Evolutionary conservation across 2,797 vertebrate species (phyloP), one percentile per base, ranked within the genome.

Genomic region (Rhinophrynus dorsalis): DNA sequence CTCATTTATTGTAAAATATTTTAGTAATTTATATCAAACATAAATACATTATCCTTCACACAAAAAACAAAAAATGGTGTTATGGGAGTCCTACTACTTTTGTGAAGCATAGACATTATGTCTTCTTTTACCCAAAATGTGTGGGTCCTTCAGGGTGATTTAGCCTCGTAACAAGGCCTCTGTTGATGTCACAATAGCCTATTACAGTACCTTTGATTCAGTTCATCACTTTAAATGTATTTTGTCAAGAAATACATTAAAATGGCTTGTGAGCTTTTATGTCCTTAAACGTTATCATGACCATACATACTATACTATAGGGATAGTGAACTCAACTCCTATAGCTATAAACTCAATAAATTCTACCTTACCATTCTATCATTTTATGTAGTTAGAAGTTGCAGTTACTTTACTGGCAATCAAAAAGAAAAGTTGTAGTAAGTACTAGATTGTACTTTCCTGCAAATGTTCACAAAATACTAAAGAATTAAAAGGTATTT

Each of bases 161-260:
- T 51, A 51, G 13, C 24, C 47, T 29, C 29, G 47, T 11, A 51
- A 51, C 21, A 51, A 29, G 2, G 5, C 10, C 47, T 51, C 13
- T 17, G 6, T 15, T 26, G 47, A 23, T 1, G 47, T 51, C 24
- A 9, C 20, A 51, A 29, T 5, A 17, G 23, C 7, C 5, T 24
- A 2, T 35, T 9, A 0, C 26, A 70, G 26, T 2, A 68, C 48
- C 13, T 20, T 0, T 59, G 23, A 38, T 58, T 10, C 2, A 51
- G 5, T 3, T 65, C 12, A 54, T 4, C 55, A 11, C n/a, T 52
- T 51, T 2, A 1, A 20, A 0, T 63, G 60, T 13, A 37, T 7
- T 0, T 30, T 68, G 48, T 18, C 12, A 52, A 57, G 5, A 30
- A 30, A 38, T 68, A 48, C 6, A 23, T 23, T 75, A 47, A 68